A percentile compares a stretch with the other conserved stretches of the same genome.
These are phyloP conservation scores for Onychorhynchus coronatus DNA, from an alignment of 2,113 vertebrate species.

Conservation along the genomic window DNA sequence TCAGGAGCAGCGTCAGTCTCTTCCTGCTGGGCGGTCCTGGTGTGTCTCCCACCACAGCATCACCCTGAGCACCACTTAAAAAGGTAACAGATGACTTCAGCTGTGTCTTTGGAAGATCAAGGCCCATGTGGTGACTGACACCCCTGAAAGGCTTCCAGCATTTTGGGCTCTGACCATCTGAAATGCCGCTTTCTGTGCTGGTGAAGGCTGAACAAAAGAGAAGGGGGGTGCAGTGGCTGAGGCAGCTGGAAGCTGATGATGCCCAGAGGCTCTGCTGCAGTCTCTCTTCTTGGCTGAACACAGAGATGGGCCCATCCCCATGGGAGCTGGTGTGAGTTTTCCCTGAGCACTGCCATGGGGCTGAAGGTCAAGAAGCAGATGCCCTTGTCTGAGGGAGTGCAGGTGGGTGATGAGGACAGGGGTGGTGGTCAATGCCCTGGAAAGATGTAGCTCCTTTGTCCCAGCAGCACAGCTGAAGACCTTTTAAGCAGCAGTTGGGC, in stretches of 20 bases:
- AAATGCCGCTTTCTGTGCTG: not conserved
- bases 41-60: not conserved
- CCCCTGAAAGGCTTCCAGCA: not conserved
- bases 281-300: not conserved
- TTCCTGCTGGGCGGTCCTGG: not conserved
- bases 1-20: not conserved
- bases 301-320: not conserved
- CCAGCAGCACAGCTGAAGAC: not conserved
- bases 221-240: not conserved
- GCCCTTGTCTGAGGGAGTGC: not conserved
- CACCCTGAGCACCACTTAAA: not conserved
- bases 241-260: not conserved
- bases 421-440: not conserved
- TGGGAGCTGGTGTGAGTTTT: not conserved
- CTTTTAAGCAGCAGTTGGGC: not conserved
- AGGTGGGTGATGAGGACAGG: not conserved
- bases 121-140: not conserved
- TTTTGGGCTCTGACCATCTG: not conserved
- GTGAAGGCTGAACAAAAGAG: not conserved
- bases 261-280: not conserved
- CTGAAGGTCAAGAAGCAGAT: not conserved
- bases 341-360: not conserved
- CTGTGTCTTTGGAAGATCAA: not conserved
- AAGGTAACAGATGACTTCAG: not conserved
- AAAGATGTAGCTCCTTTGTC: not conserved